These are phyloP conservation scores for Standfussiana lucernea DNA, from an alignment of 2,888 invertebrate species.

Conservation along the genomic window DNA sequence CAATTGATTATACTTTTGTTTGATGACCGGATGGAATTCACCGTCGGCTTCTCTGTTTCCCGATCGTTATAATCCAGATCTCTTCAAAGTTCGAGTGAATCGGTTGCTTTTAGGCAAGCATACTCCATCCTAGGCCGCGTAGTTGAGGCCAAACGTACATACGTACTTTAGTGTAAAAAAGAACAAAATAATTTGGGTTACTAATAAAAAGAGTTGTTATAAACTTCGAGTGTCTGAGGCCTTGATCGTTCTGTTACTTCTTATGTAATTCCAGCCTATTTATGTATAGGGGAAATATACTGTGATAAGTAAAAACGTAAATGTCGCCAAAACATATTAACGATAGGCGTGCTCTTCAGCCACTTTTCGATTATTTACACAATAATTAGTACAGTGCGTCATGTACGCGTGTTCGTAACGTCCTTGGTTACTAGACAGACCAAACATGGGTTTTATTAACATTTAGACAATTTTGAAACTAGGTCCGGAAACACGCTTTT, in stretches of 20 bases:
- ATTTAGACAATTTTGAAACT: slow-evolving; percentile 1
- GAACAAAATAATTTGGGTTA: neutral
- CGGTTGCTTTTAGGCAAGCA: no score
- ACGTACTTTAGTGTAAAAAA: no score
- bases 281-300: neutral
- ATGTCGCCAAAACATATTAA: slow-evolving; percentile 40
- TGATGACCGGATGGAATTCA: neutral
- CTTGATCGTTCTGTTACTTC: neutral
- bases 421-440: slow-evolving; percentile 37
- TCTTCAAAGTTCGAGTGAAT: no score
- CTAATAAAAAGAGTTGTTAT: neutral
- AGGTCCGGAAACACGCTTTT: neutral
- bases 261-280: neutral
- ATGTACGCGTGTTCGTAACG: slow-evolving; percentile 37
- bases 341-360: slow-evolving; percentile 20
- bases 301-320: slow-evolving; percentile 36
- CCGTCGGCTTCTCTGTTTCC: no score
- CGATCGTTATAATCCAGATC: no score
- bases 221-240: neutral
- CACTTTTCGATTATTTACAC: slow-evolving; percentile 40
- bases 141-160: no score
- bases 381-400: slow-evolving; percentile 33
- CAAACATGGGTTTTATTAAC: slow-evolving; percentile 15
- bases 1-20: neutral
- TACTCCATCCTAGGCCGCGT: no score